phyloP scores from a whole-genome alignment of 1,140 invertebrate species.

The Drosophila ambigua region DNA sequence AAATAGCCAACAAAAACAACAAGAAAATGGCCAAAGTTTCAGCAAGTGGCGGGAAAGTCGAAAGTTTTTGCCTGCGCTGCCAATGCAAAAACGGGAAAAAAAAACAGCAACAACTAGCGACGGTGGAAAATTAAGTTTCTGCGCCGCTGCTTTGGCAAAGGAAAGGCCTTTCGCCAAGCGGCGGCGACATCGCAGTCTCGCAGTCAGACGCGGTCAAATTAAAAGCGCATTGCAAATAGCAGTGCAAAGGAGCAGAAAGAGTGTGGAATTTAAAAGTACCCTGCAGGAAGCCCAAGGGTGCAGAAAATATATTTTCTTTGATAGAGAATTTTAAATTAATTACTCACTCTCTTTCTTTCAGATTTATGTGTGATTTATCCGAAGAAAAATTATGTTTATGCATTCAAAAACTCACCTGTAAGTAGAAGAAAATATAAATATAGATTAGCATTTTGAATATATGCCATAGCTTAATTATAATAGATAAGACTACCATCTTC shows the following conservation, averaged over 20 bases:
- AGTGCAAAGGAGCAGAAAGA: no score
- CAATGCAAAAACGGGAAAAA: slow-evolving; percentile 65
- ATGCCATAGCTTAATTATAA: background rate
- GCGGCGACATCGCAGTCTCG: slow-evolving; percentile 9
- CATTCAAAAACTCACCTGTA: background rate
- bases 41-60: slow-evolving; percentile 35
- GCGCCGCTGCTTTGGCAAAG: slow-evolving; percentile 67
- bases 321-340: no score
- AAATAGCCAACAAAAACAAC: slow-evolving; percentile 64
- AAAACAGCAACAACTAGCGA: slow-evolving; percentile 32
- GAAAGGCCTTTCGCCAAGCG: slow-evolving; percentile 23
- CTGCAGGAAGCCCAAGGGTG: no score
- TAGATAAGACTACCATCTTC: background rate
- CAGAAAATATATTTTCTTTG: no score
- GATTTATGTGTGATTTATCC: background rate
- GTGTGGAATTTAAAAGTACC: no score
- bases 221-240: slow-evolving; percentile 62
- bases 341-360: no score
- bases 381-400: background rate
- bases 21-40: slow-evolving; percentile 63
- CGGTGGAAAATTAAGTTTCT: slow-evolving; percentile 71
- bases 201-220: slow-evolving; percentile 68
- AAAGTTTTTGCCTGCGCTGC: slow-evolving; percentile 56
- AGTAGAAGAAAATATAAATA: background rate
- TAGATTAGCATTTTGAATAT: no score